Evolutionary conservation across 2,888 invertebrate species (phyloP).

Genomic region (Pristionchus mayeri): DNA sequence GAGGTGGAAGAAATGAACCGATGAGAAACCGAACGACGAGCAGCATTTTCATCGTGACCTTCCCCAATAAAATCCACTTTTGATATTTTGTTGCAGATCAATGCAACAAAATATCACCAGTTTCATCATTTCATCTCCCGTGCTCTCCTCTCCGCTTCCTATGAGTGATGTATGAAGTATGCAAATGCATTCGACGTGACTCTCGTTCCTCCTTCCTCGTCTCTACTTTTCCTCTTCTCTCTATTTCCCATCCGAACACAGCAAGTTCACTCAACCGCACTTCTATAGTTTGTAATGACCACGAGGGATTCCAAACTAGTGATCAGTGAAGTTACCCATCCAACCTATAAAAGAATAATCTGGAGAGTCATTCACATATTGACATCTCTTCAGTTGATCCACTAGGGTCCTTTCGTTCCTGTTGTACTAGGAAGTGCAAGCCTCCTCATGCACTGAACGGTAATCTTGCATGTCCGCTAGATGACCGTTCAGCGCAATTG

Average conservation of each 20-base stretch:
- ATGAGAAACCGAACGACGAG: too few species aligned
- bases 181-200: neutral
- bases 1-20: too few species aligned
- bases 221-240: neutral
- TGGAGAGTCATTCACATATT: neutral
- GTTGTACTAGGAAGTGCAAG: too few species aligned
- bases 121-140: neutral
- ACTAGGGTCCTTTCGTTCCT: too few species aligned
- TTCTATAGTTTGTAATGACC: slow-evolving; percentile 2
- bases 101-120: too few species aligned
- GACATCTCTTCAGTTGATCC: neutral
- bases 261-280: neutral
- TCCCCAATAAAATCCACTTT: too few species aligned
- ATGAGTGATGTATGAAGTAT: slow-evolving; percentile 1
- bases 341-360: neutral
- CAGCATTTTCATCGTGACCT: too few species aligned
- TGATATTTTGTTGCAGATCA: too few species aligned
- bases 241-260: neutral
- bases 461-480: too few species aligned
- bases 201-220: neutral
- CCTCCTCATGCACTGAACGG: too few species aligned
- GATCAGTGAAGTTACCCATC: neutral
- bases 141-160: neutral
- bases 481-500: too few species aligned
- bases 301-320: neutral